phyloP scores from a whole-genome alignment of 1,140 invertebrate genomes.

The Venturia canescens region DNA sequence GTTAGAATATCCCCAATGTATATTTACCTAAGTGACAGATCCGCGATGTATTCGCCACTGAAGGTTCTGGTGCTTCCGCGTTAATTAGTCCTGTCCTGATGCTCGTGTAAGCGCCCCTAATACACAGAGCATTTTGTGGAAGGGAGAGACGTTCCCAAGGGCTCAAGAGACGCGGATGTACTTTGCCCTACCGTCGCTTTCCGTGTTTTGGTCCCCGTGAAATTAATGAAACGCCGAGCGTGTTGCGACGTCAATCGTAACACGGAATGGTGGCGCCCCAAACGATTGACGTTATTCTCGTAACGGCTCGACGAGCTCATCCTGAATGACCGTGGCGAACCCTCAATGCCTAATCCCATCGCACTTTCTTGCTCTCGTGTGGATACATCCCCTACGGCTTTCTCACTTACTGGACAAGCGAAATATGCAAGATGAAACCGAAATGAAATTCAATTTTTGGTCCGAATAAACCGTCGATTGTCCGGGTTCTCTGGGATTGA shows the following conservation, averaged over 20 bases:
- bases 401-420: neutral
- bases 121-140: slow-evolving; percentile 36
- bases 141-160: slow-evolving; percentile 28
- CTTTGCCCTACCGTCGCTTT: neutral
- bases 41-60: slow-evolving; percentile 2
- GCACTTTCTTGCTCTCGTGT: neutral
- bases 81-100: slow-evolving; percentile 44
- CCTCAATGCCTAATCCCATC: neutral
- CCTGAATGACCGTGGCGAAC: neutral
- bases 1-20: neutral
- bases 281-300: slow-evolving; percentile 33
- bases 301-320: slow-evolving; percentile 2
- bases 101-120: slow-evolving; percentile 44
- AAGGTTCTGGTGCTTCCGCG: slow-evolving; percentile 25
- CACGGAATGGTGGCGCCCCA: slow-evolving; percentile 14
- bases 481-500: too few relatives aligned
- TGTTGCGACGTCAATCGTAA: slow-evolving; percentile 42
- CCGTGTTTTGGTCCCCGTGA: slow-evolving; percentile 12
- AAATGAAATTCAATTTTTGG: too few relatives aligned
- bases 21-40: slow-evolving; percentile 16
- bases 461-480: too few relatives aligned
- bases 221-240: slow-evolving; percentile 47
- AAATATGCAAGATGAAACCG: too few relatives aligned
- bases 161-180: slow-evolving; percentile 8
- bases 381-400: neutral